Conservation (phyloP, 1,140 invertebrate genomes). For the Conopomorpha cramerella region DNA sequence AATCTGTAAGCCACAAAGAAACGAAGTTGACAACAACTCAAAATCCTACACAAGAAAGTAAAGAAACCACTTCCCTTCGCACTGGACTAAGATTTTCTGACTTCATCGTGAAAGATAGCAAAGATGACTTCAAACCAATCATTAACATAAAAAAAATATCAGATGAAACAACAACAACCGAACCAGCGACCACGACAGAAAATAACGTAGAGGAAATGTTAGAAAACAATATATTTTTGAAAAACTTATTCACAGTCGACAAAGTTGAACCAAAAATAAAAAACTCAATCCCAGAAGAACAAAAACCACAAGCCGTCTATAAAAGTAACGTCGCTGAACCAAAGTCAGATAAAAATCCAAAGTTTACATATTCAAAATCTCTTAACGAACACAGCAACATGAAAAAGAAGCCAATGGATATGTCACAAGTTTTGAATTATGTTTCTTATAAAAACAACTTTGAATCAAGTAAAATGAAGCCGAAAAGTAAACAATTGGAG, state of each 20-base stretch:
- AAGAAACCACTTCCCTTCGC: not conserved
- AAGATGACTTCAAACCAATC: slow-evolving; percentile 23
- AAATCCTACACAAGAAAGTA: not conserved
- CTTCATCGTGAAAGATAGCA: slow-evolving; percentile 14
- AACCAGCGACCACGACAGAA: slow-evolving; percentile 16
- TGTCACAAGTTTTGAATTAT: slow-evolving; percentile 31
- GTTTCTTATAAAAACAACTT: slow-evolving; percentile 36
- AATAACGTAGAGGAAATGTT: slow-evolving; percentile 19
- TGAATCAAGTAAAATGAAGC: slow-evolving; percentile 34
- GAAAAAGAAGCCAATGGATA: slow-evolving; percentile 26
- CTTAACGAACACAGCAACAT: slow-evolving; percentile 21
- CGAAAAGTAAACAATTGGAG: slow-evolving; percentile 12
- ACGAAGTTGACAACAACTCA: not conserved
- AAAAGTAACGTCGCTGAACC: not conserved
- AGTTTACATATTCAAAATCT: slow-evolving; percentile 17
- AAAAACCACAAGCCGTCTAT: slow-evolving; percentile 7
- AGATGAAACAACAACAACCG: slow-evolving; percentile 8
- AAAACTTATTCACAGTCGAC: slow-evolving; percentile 21
- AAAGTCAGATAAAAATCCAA: slow-evolving; percentile 20
- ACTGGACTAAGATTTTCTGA: slow-evolving; percentile 13
- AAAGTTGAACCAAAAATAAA: slow-evolving; percentile 6
- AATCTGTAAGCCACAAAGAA: not conserved
- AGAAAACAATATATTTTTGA: slow-evolving; percentile 32
- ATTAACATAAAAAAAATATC: slow-evolving; percentile 8
- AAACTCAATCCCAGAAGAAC: slow-evolving; percentile 4